A percentile compares a stretch with the other conserved stretches of the same genome.
Conservation (phyloP, 2,888 invertebrate species). For the Serripes groenlandicus region DNA sequence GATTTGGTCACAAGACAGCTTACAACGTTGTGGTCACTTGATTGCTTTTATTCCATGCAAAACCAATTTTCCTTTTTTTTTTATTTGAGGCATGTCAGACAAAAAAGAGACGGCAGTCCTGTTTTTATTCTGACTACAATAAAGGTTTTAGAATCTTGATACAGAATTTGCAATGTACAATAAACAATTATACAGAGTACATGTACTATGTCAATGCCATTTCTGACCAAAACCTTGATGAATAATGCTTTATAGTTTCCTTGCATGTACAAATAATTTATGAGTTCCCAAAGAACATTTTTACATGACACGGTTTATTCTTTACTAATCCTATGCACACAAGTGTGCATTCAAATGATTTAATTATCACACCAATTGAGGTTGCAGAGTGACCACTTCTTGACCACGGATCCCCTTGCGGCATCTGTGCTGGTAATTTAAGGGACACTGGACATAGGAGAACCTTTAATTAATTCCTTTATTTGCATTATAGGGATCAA, state of each 20-base stretch:
- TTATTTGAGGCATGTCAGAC: no score
- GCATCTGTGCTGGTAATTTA: conserved; percentile 20
- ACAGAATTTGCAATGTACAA: no score
- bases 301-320: no score
- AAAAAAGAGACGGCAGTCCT: no score
- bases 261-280: no score
- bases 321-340: conserved; percentile 18
- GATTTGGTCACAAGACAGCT: background rate
- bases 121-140: no score
- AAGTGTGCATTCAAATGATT: conserved; percentile 24
- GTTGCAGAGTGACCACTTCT: conserved; percentile 5
- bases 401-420: conserved; percentile 19
- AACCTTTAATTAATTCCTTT: conserved; percentile 6
- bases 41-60: background rate
- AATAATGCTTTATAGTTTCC: no score
- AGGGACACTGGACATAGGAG: conserved; percentile 16
- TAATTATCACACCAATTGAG: conserved; percentile 18
- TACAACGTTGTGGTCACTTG: background rate
- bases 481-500: conserved; percentile 12
- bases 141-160: no score
- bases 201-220: no score
- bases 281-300: no score
- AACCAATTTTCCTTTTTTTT: background rate
- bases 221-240: no score
- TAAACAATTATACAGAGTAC: no score